Evolutionary conservation across 2,113 vertebrate genomes (phyloP), one percentile per base, ranked within the genome.

Genomic region (Thamnaconus septentrionalis): DNA sequence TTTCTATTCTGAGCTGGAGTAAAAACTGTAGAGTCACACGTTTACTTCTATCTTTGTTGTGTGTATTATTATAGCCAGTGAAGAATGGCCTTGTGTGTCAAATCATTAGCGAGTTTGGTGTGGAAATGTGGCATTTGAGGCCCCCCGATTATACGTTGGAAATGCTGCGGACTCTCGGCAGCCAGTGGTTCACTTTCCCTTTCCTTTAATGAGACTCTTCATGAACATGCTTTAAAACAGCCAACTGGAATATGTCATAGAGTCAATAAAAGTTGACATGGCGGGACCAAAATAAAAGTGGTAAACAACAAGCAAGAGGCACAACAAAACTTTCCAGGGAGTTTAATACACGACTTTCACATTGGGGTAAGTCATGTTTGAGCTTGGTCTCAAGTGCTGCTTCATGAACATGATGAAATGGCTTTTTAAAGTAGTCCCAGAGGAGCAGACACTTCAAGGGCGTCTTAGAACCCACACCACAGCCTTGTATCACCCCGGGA

Each of bases 361-460:
- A 86, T 68, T 5, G 12, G 12, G 51, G 51, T 53, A 86, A 87
- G 86, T 88, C 85, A 86, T 87, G 76, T 82, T 74, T 74, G 72
- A 88, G 85, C 78, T 75, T 64, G 75, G 80, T 86, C 84, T 85
- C 82, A 78, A 87, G 83, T 75, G 81, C 74, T 80, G 79, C 80
- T 84, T 80, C 83, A 83, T 71, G 81, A 85, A 85, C 78, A 87
- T 88, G 85, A 91, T 90, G 84, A 85, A 89, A 88, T 88, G 85
- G 87, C 80, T 84, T 86, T 91, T 91, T 90, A 89, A 92, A 90
- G 78, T 83, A 66, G 81, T 88, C 90, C 87, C 91, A 64, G 82
- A 89, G 88, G 87, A 80, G 73, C 75, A 75, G 82, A 75, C 85
- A 91, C 89, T 91, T 92, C 89, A 92, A 92, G 89, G 87, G 85